phyloP scores from a whole-genome alignment of 2,113 vertebrate genomes.

The Ictidomys tridecemlineatus region DNA sequence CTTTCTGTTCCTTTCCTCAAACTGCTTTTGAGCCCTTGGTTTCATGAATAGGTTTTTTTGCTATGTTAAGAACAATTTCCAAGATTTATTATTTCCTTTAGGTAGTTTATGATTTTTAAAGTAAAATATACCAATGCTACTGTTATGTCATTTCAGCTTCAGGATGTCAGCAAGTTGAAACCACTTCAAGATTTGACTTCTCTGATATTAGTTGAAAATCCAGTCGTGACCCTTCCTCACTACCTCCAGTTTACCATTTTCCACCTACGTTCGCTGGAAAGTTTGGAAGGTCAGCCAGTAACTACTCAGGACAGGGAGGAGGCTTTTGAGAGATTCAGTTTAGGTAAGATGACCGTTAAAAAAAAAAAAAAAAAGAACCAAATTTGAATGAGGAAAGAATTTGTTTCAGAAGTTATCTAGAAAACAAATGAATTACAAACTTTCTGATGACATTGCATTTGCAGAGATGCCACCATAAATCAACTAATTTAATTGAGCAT shows the following conservation, averaged over 20 bases:
- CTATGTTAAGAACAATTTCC: constrained; percentile 38
- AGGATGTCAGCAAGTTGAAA: constrained; percentile 92
- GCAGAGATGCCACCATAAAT: neutral
- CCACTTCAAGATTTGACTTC: constrained; percentile 91
- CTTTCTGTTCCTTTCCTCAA: neutral
- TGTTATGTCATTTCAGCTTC: constrained; percentile 87
- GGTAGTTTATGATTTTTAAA: constrained; percentile 57
- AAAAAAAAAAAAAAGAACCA: neutral
- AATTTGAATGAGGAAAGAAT: neutral
- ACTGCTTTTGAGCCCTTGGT: neutral
- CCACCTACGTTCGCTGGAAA: constrained; percentile 90
- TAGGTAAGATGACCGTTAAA: constrained; percentile 86
- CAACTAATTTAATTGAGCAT: neutral
- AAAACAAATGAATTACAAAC: constrained; percentile 40
- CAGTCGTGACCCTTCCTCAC: constrained; percentile 90
- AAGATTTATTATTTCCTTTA: constrained; percentile 29
- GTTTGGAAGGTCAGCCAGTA: constrained; percentile 90
- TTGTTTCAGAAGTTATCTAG: constrained; percentile 47
- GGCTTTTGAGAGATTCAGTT: constrained; percentile 91
- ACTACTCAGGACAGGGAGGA: constrained; percentile 89
- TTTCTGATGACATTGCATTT: constrained; percentile 37
- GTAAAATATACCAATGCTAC: constrained; percentile 49
- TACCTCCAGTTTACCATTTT: constrained; percentile 90
- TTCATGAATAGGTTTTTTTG: constrained; percentile 26
- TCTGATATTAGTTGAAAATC: constrained; percentile 90